Percentiles rank a stretch among this genome's conserved stretches.
These are phyloP conservation scores for Melinaea menophilus DNA, from an alignment of 2,888 invertebrate genomes.

Conservation along the genomic window DNA sequence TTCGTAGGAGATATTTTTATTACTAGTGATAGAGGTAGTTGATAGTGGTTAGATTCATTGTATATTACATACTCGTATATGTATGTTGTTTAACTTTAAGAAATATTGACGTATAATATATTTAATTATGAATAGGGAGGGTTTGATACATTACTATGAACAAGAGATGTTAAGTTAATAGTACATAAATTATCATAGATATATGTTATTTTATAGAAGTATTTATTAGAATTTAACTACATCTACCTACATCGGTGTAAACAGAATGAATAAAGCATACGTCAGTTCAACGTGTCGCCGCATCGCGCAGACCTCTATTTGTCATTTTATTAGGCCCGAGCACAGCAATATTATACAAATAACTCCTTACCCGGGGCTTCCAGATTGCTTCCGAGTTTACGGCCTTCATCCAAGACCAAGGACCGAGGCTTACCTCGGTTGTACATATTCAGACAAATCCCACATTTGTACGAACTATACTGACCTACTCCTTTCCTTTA, in stretches of 20 bases:
- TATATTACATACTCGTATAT: no score
- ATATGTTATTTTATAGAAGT: no score
- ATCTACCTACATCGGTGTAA: neutral
- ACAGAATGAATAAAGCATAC: slow-evolving; percentile 38
- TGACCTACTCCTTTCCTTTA: slow-evolving; percentile 57
- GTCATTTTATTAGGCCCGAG: slow-evolving; percentile 73
- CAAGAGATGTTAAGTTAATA: no score
- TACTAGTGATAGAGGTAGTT: no score
- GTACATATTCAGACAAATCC: slow-evolving; percentile 73
- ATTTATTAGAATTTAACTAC: no score
- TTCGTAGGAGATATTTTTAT: no score
- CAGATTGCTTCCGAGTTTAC: slow-evolving; percentile 73
- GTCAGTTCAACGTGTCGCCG: slow-evolving; percentile 46
- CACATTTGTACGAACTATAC: slow-evolving; percentile 67
- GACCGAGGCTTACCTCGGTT: slow-evolving; percentile 61
- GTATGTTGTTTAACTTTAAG: no score
- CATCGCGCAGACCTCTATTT: slow-evolving; percentile 57
- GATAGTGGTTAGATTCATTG: no score
- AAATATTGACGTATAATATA: no score
- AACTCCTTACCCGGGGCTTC: slow-evolving; percentile 58
- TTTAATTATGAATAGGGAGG: no score
- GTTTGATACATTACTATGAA: no score
- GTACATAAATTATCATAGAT: no score
- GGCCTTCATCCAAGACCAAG: slow-evolving; percentile 49
- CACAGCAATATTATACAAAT: slow-evolving; percentile 70